Conservation (phyloP, 2,888 invertebrate genomes). For the Cerastis rubricosa region DNA sequence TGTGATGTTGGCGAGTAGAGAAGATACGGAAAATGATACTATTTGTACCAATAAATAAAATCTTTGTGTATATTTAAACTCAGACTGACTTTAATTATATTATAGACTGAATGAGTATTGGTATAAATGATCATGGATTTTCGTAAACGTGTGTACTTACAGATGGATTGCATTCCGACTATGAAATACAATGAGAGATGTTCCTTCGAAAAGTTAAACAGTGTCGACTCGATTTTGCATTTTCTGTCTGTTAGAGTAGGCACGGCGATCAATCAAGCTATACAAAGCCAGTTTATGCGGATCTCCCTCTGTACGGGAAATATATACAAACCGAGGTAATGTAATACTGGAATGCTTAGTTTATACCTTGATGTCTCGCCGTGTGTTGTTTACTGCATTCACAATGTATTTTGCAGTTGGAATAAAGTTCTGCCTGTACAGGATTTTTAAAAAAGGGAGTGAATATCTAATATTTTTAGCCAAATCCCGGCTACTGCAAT, state of each 20-base stretch:
- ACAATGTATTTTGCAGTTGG: conserved; percentile 1
- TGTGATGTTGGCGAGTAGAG: background rate
- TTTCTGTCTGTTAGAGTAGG: background rate
- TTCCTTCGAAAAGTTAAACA: background rate
- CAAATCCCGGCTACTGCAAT: conserved; percentile 41
- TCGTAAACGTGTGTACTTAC: conserved; percentile 20
- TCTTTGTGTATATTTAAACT: conserved; percentile 53
- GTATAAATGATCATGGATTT: conserved; percentile 49
- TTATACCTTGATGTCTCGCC: no score
- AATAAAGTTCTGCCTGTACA: conserved; percentile 4
- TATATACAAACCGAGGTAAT: no score
- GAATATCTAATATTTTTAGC: conserved; percentile 10
- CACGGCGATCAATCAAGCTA: no score
- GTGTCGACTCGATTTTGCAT: background rate
- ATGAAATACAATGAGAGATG: background rate
- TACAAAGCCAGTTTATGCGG: no score
- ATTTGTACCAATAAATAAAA: conserved; percentile 53
- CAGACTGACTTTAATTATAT: conserved; percentile 58
- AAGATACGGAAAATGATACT: conserved; percentile 22
- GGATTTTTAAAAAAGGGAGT: background rate
- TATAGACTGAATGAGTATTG: conserved; percentile 49
- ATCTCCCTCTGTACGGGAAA: no score
- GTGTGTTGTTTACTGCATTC: background rate
- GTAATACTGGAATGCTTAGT: no score
- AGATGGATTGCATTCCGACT: conserved; percentile 7